Evolutionary conservation across 2,113 vertebrate species (phyloP), one percentile per base, ranked within the genome.

Genomic region (Pontoporia blainvillei): DNA sequence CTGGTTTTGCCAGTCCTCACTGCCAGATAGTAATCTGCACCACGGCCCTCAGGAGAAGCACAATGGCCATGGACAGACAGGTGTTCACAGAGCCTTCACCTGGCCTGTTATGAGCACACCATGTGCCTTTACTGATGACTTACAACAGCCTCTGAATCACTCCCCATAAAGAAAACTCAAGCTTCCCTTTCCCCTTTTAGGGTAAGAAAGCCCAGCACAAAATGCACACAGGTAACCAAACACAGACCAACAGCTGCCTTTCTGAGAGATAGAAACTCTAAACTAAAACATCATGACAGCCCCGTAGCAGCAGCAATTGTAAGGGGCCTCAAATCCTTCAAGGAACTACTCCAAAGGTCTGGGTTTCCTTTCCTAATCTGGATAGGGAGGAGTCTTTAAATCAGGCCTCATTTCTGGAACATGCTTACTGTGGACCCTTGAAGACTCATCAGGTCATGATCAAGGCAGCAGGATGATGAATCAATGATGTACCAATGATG

Each of bases 61-160:
- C 44, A 90, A 67, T 39, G 71, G 73, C 54, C 73, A 57, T 27
- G 92, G 92, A 81, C 61, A 92, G 92, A 81, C 61, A 88, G 90
- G 71, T 12, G 3, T 62, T 61, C 62, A 78, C 52, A 61, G 73
- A 93, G 73, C 36, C 41, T 79, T 89, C 83, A 73, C 54, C 15
- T 7, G n/a, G 69, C 69, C 29, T 36, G 23, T 54, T 71, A 39
- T 39, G 66, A 92, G 86, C 67, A 94, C 73, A 75, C 57, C 1
- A 8, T 79, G 86, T 97, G 86, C 83, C 91, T 91, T 96, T 23
- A 23, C 67, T n/a, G 29, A 90, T 0, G 39, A 90, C 91, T 93
- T 91, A 78, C 96, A 94, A 59, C 0, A 27, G 90, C 62, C 69
- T 97, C 96, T 95, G 96, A 97, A 92, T 96, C 93, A 97, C 52